Conservation (phyloP, 2,113 vertebrate genomes). For the Eclectus roratus region DNA sequence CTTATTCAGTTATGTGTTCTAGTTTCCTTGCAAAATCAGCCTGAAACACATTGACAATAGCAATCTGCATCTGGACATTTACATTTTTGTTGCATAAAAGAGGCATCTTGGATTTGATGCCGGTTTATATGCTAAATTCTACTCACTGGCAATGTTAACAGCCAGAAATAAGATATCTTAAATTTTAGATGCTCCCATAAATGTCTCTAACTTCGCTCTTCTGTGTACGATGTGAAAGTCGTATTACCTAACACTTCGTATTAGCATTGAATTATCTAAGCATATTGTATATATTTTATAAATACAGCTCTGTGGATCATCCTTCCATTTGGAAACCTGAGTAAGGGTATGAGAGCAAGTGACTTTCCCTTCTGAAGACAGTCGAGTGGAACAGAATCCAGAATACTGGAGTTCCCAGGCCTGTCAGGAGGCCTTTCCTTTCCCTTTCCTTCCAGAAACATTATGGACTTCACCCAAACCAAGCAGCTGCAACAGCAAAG, state of each 20-base stretch:
- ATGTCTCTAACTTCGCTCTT: neutral
- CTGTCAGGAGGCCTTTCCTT: neutral
- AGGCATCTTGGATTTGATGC: neutral
- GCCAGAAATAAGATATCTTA: neutral
- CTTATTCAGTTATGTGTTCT: neutral
- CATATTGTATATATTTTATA: neutral
- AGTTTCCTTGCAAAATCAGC: conserved; percentile 13
- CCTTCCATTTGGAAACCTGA: neutral
- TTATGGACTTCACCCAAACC: neutral
- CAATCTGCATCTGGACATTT: conserved; percentile 44
- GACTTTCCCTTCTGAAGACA: neutral
- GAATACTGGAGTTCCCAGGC: neutral
- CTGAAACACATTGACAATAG: neutral
- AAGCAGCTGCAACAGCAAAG: neutral
- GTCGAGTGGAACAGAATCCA: neutral
- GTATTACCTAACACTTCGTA: neutral
- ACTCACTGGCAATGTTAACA: neutral
- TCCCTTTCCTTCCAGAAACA: neutral
- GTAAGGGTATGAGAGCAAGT: neutral
- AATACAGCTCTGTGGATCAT: neutral
- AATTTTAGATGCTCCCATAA: neutral
- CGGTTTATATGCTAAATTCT: neutral
- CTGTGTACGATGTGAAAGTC: neutral
- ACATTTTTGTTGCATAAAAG: conserved; percentile 27
- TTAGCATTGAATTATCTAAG: neutral